phyloP scores from a whole-genome alignment of 2,888 invertebrate genomes.

The Agrotis clavis region DNA sequence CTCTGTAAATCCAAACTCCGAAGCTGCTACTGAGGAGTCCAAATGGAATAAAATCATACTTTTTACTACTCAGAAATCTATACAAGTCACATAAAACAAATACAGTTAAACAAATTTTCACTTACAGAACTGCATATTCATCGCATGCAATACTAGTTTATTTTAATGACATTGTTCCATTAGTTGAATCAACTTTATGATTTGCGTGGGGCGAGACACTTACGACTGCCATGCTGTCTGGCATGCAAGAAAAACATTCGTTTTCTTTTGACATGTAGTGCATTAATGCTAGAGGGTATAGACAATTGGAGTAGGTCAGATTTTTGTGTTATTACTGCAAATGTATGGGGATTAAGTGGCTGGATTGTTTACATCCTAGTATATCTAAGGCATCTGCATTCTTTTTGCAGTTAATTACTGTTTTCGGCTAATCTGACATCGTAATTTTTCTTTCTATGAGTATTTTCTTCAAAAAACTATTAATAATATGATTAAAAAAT shows the following conservation, averaged over 20 bases:
- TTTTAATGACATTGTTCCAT: constrained; percentile 35
- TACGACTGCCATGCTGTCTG: constrained; percentile 50
- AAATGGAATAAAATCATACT: too few species aligned
- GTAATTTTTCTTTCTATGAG: neutral
- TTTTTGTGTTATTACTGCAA: neutral
- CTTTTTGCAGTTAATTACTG: neutral
- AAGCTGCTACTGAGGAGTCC: too few species aligned
- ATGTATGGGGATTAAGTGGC: neutral
- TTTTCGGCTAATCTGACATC: neutral
- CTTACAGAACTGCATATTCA: constrained; percentile 15
- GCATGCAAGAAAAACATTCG: constrained; percentile 33
- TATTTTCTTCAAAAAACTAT: neutral
- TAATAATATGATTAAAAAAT: too few species aligned
- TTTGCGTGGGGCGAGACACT: constrained; percentile 49
- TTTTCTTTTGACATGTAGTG: constrained; percentile 32
- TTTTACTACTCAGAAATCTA: too few species aligned
- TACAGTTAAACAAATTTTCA: constrained; percentile 3
- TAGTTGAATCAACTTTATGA: constrained; percentile 47
- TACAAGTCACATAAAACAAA: neutral
- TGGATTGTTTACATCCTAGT: neutral
- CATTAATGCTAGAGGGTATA: neutral
- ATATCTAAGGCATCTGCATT: neutral
- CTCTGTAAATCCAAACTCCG: too few species aligned
- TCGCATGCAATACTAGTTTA: constrained; percentile 22
- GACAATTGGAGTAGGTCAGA: neutral